A percentile compares a stretch with the other conserved stretches of the same genome.
Evolutionary conservation across 2,888 invertebrate species (phyloP).

Genomic region (Apamea anceps): DNA sequence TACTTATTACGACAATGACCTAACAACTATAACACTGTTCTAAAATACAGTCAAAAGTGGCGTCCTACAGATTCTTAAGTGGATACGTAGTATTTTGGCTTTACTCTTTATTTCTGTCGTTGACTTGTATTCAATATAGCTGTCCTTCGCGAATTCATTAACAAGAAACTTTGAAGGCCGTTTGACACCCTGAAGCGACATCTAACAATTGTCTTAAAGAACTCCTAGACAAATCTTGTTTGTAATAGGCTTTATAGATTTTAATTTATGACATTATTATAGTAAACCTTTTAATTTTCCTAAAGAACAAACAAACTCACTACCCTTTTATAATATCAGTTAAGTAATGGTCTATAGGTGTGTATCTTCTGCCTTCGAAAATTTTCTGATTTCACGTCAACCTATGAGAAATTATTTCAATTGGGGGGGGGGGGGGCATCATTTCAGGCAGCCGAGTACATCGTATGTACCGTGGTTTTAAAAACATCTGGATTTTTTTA

Average conservation of each 20-base stretch:
- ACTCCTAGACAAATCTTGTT: neutral
- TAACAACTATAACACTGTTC: constrained; percentile 23
- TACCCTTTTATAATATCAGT: neutral
- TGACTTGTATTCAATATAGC: neutral
- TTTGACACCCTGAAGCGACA: neutral
- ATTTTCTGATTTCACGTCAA: neutral
- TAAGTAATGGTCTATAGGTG: neutral
- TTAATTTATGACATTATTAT: too few species aligned
- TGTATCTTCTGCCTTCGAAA: neutral
- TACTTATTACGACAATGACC: constrained; percentile 19
- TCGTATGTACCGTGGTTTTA: neutral
- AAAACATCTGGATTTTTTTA: neutral
- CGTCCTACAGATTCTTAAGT: neutral
- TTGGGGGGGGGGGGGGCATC: neutral
- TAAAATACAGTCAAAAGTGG: constrained; percentile 10
- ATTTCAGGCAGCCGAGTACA: neutral
- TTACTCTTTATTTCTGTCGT: neutral
- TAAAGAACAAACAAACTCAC: constrained; percentile 2
- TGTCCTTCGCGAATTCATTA: neutral
- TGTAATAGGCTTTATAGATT: neutral
- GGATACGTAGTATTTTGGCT: constrained; percentile 11
- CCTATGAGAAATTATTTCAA: neutral
- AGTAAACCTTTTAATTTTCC: neutral
- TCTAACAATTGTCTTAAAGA: neutral
- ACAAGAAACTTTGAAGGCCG: neutral